These are phyloP conservation scores for Lysiphlebus fabarum DNA, from an alignment of 1,140 invertebrate species.

Conservation along the genomic window DNA sequence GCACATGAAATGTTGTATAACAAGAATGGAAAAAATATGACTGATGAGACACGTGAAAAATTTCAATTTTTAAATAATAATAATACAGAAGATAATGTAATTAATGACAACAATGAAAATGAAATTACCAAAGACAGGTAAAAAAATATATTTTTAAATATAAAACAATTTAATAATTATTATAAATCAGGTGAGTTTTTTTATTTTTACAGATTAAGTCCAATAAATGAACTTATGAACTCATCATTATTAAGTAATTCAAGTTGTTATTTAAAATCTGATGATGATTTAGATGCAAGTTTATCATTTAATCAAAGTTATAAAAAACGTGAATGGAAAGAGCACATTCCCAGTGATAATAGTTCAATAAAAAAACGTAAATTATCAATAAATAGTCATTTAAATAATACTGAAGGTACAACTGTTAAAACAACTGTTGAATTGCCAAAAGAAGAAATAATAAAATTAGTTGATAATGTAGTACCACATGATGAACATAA, in stretches of 20 bases:
- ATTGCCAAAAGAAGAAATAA: slow-evolving; percentile 62
- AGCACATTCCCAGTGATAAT: slow-evolving; percentile 60
- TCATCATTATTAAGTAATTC: slow-evolving; percentile 74
- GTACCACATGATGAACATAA: slow-evolving; percentile 51
- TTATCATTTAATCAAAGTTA: slow-evolving; percentile 50
- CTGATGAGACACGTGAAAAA: slow-evolving; percentile 77
- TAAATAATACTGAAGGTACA: slow-evolving; percentile 60
- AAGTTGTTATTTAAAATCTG: slow-evolving; percentile 77
- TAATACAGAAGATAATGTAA: slow-evolving; percentile 42
- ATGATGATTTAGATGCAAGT: slow-evolving; percentile 78
- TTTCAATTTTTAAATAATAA: slow-evolving; percentile 70
- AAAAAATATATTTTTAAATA: too few species aligned
- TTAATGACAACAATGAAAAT: slow-evolving; percentile 45
- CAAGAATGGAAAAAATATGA: slow-evolving; percentile 65
- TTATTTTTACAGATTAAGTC: slow-evolving; percentile 48
- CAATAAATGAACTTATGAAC: slow-evolving; percentile 63
- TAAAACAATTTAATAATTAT: slow-evolving; percentile 31
- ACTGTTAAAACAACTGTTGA: slow-evolving; percentile 72
- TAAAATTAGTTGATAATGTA: slow-evolving; percentile 67
- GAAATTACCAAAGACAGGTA: too few species aligned
- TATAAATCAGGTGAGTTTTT: background rate
- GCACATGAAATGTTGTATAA: slow-evolving; percentile 71
- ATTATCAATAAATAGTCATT: slow-evolving; percentile 50
- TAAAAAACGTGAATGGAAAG: slow-evolving; percentile 64
- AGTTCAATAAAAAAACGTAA: slow-evolving; percentile 53